These are phyloP conservation scores for Pomacea maculata DNA, from an alignment of 1,140 invertebrate genomes.

Conservation along the genomic window DNA sequence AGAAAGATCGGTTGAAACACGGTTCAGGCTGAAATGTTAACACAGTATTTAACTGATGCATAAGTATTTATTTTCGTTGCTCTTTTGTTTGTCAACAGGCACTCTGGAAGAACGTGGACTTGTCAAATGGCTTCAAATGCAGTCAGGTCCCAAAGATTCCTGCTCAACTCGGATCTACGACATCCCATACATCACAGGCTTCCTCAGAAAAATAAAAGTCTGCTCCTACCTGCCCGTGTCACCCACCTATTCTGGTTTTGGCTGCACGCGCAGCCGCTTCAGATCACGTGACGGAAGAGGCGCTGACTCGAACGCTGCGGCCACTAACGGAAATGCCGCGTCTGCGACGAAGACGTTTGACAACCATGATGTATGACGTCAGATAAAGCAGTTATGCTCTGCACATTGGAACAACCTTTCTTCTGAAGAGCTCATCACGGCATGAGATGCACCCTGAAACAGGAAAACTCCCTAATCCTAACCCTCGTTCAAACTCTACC, in stretches of 20 bases:
- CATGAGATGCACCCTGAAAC: too few species aligned
- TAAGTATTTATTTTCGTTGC: too few species aligned
- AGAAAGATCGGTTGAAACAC: too few species aligned
- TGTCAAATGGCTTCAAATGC: constrained; percentile 46
- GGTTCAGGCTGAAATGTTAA: too few species aligned
- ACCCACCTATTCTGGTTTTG: neutral
- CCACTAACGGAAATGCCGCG: neutral
- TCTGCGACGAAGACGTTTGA: neutral
- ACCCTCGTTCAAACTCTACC: too few species aligned
- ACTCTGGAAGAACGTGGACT: constrained; percentile 49
- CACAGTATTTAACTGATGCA: too few species aligned
- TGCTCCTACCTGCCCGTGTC: constrained; percentile 5
- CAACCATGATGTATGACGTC: neutral
- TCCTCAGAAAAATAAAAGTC: neutral
- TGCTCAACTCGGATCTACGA: neutral
- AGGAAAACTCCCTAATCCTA: too few species aligned
- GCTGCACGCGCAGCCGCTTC: neutral
- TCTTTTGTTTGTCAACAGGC: constrained; percentile 5
- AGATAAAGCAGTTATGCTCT: too few species aligned
- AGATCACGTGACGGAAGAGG: neutral
- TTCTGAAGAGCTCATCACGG: too few species aligned
- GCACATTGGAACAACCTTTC: too few species aligned
- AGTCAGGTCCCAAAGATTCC: neutral
- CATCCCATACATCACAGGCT: neutral
- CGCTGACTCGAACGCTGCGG: neutral